Evolutionary conservation across 1,140 invertebrate genomes (phyloP), one percentile per base, ranked within the genome.

Genomic region (Euwallacea fornicatus): DNA sequence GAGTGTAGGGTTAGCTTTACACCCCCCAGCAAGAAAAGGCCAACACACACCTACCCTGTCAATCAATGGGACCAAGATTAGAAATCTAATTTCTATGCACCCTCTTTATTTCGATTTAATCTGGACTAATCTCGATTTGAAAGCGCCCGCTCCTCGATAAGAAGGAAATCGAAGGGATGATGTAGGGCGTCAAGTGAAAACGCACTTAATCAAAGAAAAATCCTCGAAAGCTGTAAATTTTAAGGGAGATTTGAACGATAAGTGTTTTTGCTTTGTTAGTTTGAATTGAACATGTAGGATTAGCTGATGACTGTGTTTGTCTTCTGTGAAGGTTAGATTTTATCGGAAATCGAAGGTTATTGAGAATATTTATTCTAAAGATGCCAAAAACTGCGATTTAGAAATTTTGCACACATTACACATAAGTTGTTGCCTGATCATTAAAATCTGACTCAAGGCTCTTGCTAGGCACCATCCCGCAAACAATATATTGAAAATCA

Each of bases 31-130:
- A n/a, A 15, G 43, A 67, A 43, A 56, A 67, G 41, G 53, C 54
- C 41, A 67, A 65, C 50, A 65, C 61, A 46, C n/a, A 61, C 59
- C 10, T 21, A 33, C 55, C n/a, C 9, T 73, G 66, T 71, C 68
- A 54, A 56, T 71, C 74, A 63, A n/a, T 43, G 9, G 10, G 61
- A 66, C 64, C 67, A 44, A 56, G 69, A 71, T 73, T 73, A 71
- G 69, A 69, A 65, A 60, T 43, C 71, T 73, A 73, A 71, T 75
- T 71, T 75, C 71, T 75, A 75, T 75, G 74, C 74, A 75, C 74
- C 74, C 74, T 4, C 72, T 71, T 73, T 71, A 75, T 73, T 75
- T 75, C 72, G 59, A 71, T 73, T 75, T 73, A 75, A 75, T 75
- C 74, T 71, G 69, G 44, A 65, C 72, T 75, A 75, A 75, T 73